Evolutionary conservation across 35 echinoderm and acorn worm genomes (phyloP).

Genomic region (Lytechinus variegatus): DNA sequence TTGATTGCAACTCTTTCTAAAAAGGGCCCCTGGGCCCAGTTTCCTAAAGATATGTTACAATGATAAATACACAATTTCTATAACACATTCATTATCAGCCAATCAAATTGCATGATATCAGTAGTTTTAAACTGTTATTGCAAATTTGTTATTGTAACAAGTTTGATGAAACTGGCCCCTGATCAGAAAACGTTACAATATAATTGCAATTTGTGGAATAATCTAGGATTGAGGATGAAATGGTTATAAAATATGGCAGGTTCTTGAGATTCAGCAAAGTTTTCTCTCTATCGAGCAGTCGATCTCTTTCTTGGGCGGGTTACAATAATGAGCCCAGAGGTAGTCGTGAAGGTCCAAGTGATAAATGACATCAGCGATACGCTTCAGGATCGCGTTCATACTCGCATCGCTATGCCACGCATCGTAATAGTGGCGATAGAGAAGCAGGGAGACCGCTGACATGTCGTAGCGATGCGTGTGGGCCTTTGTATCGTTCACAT

Average conservation of each 20-base stretch:
- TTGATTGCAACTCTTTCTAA: no score
- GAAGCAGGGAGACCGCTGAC: constrained; percentile 70
- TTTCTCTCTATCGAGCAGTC: constrained; percentile 60
- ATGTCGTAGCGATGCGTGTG: constrained; percentile 85
- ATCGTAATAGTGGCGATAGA: constrained; percentile 74
- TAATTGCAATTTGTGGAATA: no score
- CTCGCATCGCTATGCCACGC: constrained; percentile 57
- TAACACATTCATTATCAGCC: neutral
- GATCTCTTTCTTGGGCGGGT: constrained; percentile 87
- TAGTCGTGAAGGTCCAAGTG: constrained; percentile 72
- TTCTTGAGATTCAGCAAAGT: neutral
- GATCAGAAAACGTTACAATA: no score
- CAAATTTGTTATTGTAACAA: no score
- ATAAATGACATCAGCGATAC: constrained; percentile 52
- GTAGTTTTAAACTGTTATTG: no score
- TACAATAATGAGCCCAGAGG: constrained; percentile 94
- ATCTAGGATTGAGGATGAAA: no score
- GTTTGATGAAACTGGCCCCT: no score
- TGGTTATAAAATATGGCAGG: no score
- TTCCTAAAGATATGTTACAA: no score
- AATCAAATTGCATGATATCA: no score
- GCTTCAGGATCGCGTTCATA: constrained; percentile 49
- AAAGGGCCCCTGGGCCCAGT: no score
- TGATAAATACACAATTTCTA: neutral
- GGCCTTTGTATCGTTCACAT: neutral